phyloP scores from a whole-genome alignment of 2,888 invertebrate genomes.

The Formica aserva region DNA sequence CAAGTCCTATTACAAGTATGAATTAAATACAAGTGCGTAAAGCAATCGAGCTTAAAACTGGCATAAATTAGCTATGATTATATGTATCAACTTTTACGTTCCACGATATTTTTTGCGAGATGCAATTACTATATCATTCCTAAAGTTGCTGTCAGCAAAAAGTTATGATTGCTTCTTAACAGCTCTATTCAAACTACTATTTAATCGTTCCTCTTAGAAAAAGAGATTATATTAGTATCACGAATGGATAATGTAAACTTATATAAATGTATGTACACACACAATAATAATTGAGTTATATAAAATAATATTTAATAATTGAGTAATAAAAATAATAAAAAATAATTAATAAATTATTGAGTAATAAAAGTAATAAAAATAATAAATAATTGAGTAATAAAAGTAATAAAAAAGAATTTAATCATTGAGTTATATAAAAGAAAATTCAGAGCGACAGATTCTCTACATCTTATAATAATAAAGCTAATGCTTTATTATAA shows the following conservation, averaged over 20 bases:
- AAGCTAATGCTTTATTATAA: background rate
- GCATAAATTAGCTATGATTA: conserved; percentile 18
- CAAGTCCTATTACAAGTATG: conserved; percentile 45
- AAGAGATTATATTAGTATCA: background rate
- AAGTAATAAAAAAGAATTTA: too few relatives aligned
- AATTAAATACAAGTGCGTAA: conserved; percentile 40
- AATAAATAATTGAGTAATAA: too few relatives aligned
- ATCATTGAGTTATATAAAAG: background rate
- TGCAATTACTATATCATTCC: background rate
- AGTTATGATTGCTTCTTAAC: background rate
- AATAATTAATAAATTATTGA: too few relatives aligned
- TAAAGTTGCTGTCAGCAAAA: conserved; percentile 1
- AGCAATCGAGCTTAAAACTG: conserved; percentile 23
- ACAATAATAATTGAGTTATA: conserved; percentile 9
- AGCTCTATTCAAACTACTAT: background rate
- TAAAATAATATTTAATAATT: too few relatives aligned
- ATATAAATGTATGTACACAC: conserved; percentile 17
- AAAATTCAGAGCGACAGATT: background rate
- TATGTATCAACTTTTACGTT: conserved; percentile 11
- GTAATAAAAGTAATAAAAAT: too few relatives aligned
- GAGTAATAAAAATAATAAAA: too few relatives aligned
- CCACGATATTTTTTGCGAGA: background rate
- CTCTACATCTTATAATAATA: background rate
- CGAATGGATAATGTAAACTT: background rate
- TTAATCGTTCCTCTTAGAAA: background rate